Conservation (phyloP, 2,113 vertebrate genomes). For the Ailurus styani region DNA sequence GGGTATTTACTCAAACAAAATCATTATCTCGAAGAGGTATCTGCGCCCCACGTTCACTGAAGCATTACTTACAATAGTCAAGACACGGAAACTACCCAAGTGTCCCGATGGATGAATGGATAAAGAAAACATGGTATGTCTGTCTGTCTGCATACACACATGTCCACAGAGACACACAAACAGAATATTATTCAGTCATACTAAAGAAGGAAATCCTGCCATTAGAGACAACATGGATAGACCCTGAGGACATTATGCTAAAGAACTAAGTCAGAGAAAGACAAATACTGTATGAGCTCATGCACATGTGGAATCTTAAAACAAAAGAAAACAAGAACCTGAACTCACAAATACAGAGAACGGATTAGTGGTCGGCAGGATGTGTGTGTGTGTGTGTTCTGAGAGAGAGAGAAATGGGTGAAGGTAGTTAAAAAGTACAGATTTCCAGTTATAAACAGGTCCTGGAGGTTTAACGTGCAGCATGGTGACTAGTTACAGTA, state of each 20-base stretch:
- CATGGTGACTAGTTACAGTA: background rate
- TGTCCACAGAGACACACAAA: background rate
- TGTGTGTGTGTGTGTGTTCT: background rate
- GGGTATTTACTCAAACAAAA: background rate
- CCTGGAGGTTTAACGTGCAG: too few relatives aligned
- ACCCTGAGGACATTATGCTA: background rate
- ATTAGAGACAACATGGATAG: too few relatives aligned
- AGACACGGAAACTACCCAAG: background rate
- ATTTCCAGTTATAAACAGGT: background rate
- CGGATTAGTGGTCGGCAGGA: background rate
- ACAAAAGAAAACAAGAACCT: background rate
- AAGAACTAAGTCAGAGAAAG: background rate
- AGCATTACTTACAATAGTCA: background rate
- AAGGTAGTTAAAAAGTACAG: background rate
- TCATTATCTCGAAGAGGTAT: background rate
- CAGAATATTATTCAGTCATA: background rate
- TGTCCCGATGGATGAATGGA: background rate
- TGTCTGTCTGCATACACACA: background rate
- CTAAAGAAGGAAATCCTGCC: background rate
- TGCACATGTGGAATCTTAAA: background rate
- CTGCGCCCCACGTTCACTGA: background rate
- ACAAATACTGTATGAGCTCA: background rate
- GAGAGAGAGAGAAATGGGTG: background rate
- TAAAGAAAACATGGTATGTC: background rate
- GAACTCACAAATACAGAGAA: background rate